Conservation (phyloP, 2,797 vertebrate species). For the Dallia pectoralis region DNA sequence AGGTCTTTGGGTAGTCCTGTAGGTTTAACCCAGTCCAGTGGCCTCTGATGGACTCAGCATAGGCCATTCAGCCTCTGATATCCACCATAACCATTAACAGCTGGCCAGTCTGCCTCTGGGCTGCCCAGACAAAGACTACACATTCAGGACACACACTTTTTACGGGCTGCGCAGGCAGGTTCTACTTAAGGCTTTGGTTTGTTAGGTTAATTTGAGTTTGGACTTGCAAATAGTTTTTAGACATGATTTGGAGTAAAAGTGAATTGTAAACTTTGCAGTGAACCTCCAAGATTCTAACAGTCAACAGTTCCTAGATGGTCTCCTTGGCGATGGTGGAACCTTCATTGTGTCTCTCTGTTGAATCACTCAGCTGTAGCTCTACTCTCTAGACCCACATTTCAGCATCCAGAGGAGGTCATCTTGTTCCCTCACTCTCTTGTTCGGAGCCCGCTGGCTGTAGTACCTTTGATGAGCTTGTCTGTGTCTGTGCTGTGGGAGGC, state of each 20-base stretch:
- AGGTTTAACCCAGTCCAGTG: background rate
- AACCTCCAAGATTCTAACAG: slow-evolving; percentile 20
- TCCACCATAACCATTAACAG: background rate
- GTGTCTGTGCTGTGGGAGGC: background rate
- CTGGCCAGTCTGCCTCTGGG: background rate
- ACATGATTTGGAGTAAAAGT: background rate
- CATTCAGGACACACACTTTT: background rate
- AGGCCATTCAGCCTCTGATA: background rate
- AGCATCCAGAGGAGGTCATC: slow-evolving; percentile 4
- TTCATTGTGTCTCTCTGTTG: slow-evolving; percentile 1
- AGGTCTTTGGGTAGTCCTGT: background rate
- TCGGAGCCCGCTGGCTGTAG: background rate
- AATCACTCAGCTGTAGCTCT: slow-evolving; percentile 11
- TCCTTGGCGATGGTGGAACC: slow-evolving; percentile 14
- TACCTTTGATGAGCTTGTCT: background rate
- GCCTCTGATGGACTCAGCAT: background rate
- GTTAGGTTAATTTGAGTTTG: background rate
- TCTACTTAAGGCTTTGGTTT: background rate
- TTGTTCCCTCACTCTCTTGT: slow-evolving; percentile 5
- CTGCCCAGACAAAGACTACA: background rate
- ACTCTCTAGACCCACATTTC: slow-evolving; percentile 26
- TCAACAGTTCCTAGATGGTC: slow-evolving; percentile 34
- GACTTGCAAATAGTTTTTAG: slow-evolving; percentile 1
- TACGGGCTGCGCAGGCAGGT: background rate
- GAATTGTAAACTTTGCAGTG: background rate